Conservation (phyloP, 1,140 invertebrate genomes). For the Drosophila baimaii region DNA sequence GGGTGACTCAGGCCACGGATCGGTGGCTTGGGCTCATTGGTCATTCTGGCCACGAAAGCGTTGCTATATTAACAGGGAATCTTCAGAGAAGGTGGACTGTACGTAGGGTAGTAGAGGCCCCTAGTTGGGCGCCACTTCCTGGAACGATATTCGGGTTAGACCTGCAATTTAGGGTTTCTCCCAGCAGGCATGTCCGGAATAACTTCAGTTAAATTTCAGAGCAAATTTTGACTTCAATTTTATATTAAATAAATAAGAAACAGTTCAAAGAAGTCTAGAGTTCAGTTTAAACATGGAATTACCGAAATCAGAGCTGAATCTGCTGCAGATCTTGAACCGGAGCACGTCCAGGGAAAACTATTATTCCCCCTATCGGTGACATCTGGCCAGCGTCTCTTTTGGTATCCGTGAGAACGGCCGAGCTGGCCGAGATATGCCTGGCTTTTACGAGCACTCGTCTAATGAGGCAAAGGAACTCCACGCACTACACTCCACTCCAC, state of each 20-base stretch:
- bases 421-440: slow-evolving; percentile 10
- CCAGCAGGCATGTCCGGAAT: slow-evolving; percentile 2
- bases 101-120: not conserved
- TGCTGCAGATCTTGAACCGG: not conserved
- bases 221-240: no score
- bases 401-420: slow-evolving; percentile 39
- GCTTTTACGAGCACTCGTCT: slow-evolving; percentile 53
- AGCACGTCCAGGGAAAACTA: slow-evolving; percentile 41
- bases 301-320: not conserved
- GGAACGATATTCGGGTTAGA: not conserved
- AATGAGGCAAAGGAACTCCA: slow-evolving; percentile 50
- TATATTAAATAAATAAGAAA: not conserved
- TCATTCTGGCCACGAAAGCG: not conserved
- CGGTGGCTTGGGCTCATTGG: not conserved
- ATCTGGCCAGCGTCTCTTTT: slow-evolving; percentile 24
- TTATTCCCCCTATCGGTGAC: slow-evolving; percentile 39
- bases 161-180: not conserved
- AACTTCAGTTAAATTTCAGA: not conserved
- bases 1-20: slow-evolving; percentile 27
- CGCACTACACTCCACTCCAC: slow-evolving; percentile 30
- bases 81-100: not conserved
- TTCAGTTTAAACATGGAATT: not conserved
- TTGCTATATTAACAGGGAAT: not conserved
- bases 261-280: no score
- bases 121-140: slow-evolving; percentile 8